phyloP scores from a whole-genome alignment of 2,888 invertebrate genomes.

The Listrodromus nycthemerus region DNA sequence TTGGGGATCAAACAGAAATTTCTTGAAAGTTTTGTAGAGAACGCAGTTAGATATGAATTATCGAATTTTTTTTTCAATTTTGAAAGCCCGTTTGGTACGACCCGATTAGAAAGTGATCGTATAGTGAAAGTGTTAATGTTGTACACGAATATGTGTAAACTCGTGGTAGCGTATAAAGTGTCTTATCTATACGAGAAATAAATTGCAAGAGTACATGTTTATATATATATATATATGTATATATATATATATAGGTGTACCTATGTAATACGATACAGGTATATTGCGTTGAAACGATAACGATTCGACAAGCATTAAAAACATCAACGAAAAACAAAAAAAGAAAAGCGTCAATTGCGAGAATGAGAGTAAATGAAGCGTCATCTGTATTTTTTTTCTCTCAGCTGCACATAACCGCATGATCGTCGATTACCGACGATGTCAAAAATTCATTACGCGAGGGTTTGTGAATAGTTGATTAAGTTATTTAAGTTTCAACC shows the following conservation, averaged over 20 bases:
- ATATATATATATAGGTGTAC: not conserved
- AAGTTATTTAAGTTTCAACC: conserved; percentile 75
- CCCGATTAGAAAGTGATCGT: conserved; percentile 21
- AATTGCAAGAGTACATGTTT: not conserved
- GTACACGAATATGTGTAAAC: conserved; percentile 52
- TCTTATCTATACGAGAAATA: conserved; percentile 55
- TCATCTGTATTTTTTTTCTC: conserved; percentile 15
- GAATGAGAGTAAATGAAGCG: not conserved
- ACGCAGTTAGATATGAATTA: conserved; percentile 10
- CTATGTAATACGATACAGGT: not conserved
- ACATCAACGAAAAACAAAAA: conserved; percentile 46
- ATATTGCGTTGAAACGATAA: conserved; percentile 4
- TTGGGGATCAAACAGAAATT: conserved; percentile 48
- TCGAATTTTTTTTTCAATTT: not conserved
- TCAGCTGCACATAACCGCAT: not conserved
- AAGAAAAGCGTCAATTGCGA: conserved; percentile 41
- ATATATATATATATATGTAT: conserved; percentile 1
- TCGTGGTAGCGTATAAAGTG: conserved; percentile 60
- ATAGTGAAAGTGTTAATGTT: conserved; percentile 60
- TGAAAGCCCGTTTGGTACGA: conserved; percentile 18
- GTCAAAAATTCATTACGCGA: conserved; percentile 66
- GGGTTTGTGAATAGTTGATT: conserved; percentile 79
- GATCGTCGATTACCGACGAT: conserved; percentile 38
- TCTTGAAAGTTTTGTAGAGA: conserved; percentile 40
- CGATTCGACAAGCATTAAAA: conserved; percentile 14